Conservation (phyloP, 2,888 invertebrate genomes). For the Pinctada fucata region DNA sequence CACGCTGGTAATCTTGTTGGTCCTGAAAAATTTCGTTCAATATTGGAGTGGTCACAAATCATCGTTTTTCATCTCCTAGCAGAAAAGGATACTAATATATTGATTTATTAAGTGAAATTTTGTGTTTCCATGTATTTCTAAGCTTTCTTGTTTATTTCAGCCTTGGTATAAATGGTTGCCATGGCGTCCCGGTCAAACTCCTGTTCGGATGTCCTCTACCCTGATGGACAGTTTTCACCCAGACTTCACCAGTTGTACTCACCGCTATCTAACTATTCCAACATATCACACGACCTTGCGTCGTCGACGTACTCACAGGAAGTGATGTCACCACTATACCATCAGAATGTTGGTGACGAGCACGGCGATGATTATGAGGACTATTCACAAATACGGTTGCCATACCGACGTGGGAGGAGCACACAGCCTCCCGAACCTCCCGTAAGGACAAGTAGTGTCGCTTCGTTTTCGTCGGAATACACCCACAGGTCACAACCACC, state of each 20-base stretch:
- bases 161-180: slow-evolving; percentile 30
- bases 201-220: slow-evolving; percentile 32
- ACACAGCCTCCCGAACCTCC: slow-evolving; percentile 33
- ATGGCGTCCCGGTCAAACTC: slow-evolving; percentile 38
- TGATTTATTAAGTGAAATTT: too few relatives aligned
- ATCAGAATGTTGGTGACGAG: slow-evolving; percentile 15
- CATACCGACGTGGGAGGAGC: slow-evolving; percentile 21
- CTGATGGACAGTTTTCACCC: slow-evolving; percentile 36
- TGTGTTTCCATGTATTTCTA: background rate
- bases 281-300: slow-evolving; percentile 22
- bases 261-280: slow-evolving; percentile 63
- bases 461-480: slow-evolving; percentile 40
- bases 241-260: slow-evolving; percentile 50
- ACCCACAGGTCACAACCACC: slow-evolving; percentile 33
- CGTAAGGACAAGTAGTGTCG: slow-evolving; percentile 37
- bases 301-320: slow-evolving; percentile 60
- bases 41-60: too few relatives aligned
- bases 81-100: too few relatives aligned
- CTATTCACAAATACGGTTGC: slow-evolving; percentile 54
- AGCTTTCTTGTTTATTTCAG: slow-evolving; percentile 26
- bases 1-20: background rate
- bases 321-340: slow-evolving; percentile 45
- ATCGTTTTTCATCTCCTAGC: too few relatives aligned
- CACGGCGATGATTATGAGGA: slow-evolving; percentile 50
- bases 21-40: too few relatives aligned